A percentile compares a stretch with the other conserved stretches of the same genome.
phyloP scores from a whole-genome alignment of 1,140 invertebrate species.

The Carposina sasakii region DNA sequence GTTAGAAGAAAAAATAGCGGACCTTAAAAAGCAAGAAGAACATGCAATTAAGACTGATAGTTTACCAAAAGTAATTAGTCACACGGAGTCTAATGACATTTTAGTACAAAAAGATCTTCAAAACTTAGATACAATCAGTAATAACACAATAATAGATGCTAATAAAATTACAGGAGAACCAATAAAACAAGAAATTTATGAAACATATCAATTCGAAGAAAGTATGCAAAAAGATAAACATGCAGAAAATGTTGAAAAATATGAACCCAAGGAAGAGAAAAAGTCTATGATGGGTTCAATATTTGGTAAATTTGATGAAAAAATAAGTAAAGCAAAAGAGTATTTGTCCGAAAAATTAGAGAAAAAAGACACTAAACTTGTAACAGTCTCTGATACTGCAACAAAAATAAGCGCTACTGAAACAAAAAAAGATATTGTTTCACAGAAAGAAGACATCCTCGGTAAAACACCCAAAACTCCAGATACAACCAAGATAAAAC shows the following conservation, averaged over 20 bases:
- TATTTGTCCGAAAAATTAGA: slow-evolving; percentile 30
- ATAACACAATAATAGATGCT: too few relatives aligned
- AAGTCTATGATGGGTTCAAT: slow-evolving; percentile 26
- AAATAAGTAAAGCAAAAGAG: slow-evolving; percentile 38
- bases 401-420: too few relatives aligned
- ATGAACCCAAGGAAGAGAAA: slow-evolving; percentile 38
- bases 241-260: slow-evolving; percentile 18
- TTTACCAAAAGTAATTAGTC: too few relatives aligned
- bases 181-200: slow-evolving; percentile 54
- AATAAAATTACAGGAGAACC: too few relatives aligned
- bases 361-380: slow-evolving; percentile 7
- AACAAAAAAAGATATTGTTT: not conserved
- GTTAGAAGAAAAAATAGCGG: slow-evolving; percentile 57
- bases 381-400: too few relatives aligned
- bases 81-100: too few relatives aligned
- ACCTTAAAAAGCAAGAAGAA: slow-evolving; percentile 48
- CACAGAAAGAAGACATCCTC: not conserved
- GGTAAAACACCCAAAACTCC: too few relatives aligned
- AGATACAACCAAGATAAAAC: too few relatives aligned
- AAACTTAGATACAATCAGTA: not conserved
- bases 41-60: too few relatives aligned
- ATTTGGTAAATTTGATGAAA: slow-evolving; percentile 44
- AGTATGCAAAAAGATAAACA: slow-evolving; percentile 11
- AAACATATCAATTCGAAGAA: slow-evolving; percentile 36
- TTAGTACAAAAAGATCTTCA: too few relatives aligned